Percentiles rank a stretch among this genome's conserved stretches.
Conservation (phyloP, 2,888 invertebrate species). For the Drosophila histrio region DNA sequence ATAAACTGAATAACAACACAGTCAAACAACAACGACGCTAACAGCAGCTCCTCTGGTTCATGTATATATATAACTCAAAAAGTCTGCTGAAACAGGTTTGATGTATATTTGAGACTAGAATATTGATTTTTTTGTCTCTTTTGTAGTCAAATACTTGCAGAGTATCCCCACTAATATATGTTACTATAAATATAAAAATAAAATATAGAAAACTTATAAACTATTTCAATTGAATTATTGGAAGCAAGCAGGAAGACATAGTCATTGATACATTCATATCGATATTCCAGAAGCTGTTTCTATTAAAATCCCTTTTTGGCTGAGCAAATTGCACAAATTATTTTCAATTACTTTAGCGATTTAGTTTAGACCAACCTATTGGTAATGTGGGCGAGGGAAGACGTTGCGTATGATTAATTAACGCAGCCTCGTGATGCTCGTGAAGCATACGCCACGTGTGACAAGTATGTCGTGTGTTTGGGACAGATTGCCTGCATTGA, state of each 20-base stretch:
- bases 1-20: conserved; percentile 40
- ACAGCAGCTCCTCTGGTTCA: neutral
- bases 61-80: neutral
- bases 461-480: neutral
- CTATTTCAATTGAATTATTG: no score
- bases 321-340: neutral
- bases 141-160: neutral
- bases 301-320: no score
- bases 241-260: no score
- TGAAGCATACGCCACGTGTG: conserved; percentile 42
- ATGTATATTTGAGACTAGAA: neutral
- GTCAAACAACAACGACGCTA: conserved; percentile 1
- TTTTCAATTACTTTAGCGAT: conserved; percentile 9
- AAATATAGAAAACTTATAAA: no score
- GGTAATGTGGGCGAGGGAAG: conserved; percentile 4
- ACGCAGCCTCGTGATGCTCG: conserved; percentile 26
- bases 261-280: no score
- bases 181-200: neutral
- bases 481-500: conserved; percentile 37
- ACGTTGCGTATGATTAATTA: conserved; percentile 60
- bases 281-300: no score
- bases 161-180: neutral
- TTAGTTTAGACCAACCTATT: conserved; percentile 48
- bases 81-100: neutral
- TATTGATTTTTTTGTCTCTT: neutral